Base-by-base conservation (phyloP, 2,797 vertebrate genomes). In the Chrysolophus pictus region DNA sequence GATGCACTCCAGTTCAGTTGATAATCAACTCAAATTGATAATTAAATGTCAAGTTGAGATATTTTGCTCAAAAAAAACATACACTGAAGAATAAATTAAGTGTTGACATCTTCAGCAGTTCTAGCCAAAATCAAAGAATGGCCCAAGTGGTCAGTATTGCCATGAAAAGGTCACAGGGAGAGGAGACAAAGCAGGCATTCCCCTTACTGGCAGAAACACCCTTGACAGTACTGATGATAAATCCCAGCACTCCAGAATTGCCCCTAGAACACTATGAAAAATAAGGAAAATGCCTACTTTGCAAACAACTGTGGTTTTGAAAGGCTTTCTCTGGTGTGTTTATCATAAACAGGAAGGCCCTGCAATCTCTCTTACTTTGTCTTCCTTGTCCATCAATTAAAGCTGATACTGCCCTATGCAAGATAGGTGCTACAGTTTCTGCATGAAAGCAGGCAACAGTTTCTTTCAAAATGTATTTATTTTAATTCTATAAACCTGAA, bases 41-140 rank as follows among this genome's bases (percentile, higher is more conserved):
- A 62, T 62, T 60, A 24, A 60, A 62, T 19, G 11, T 18, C 26
- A 39, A 0, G 56, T 76, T 64, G 62, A 93, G 55, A 39, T 28
- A 65, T 49, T 87, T 71, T 87, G 3, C 21, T 84, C 41, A 84
- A 85, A 83, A 10, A 0, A 1, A 11, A 79, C 6, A 39, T 5
- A 39, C 1, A 23, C 67, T 89, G 83, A 55, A 81, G 22, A 83
- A 83, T 15, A 87, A 87, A 75, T 13, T 23, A 79, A 90, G 47
- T 9, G 55, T 2, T 70, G 5, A n/a, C 0, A 60, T 67, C 86
- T 94, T 69, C 84, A 95, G 1, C 5, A 1, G 0, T 88, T 86
- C 64, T 81, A 91, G 90, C 29, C 67, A 84, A 91, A 94, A 88
- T 70, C 63, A 81, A 16, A 67, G 73, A 87, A 63, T 14, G 28